These are phyloP conservation scores for Pseudopleuronectes americanus DNA, from an alignment of 2,797 vertebrate species.

Conservation along the genomic window DNA sequence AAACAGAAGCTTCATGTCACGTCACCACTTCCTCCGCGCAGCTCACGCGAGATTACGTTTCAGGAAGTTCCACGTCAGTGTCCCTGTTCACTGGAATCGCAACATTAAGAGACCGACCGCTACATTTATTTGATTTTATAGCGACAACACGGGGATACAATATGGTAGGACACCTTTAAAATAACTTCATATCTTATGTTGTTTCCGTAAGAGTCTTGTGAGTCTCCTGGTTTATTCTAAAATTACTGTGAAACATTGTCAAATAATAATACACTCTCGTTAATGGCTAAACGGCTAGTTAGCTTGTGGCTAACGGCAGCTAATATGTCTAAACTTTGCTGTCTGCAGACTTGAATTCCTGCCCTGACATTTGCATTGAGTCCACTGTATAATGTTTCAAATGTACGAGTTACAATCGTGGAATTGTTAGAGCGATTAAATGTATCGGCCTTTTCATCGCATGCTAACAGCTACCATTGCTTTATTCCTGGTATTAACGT, in stretches of 20 bases:
- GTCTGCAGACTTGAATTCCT: background rate
- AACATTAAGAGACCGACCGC: conserved; percentile 37
- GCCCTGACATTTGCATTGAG: background rate
- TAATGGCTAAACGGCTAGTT: conserved; percentile 62
- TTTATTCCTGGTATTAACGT: background rate
- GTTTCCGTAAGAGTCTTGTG: background rate
- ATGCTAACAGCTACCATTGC: conserved; percentile 27
- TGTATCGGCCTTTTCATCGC: background rate
- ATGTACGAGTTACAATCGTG: fast-evolving
- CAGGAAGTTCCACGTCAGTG: conserved; percentile 98
- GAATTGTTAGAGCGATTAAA: background rate
- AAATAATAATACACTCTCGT: conserved; percentile 12
- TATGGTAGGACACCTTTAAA: conserved; percentile 72
- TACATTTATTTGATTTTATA: conserved; percentile 49
- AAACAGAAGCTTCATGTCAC: conserved; percentile 40
- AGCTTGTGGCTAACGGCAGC: conserved; percentile 22
- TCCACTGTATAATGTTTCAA: background rate
- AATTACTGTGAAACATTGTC: background rate
- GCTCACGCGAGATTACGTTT: conserved; percentile 65
- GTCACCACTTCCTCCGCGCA: conserved; percentile 64
- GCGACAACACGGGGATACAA: conserved; percentile 63
- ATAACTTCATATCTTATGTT: fast-evolving
- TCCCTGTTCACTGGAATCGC: conserved; percentile 44
- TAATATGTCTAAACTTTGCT: background rate
- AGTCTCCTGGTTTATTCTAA: background rate